Percentiles rank a stretch among this genome's conserved stretches.
Conservation (phyloP, 2,113 vertebrate species). For the Uropsilus gracilis region DNA sequence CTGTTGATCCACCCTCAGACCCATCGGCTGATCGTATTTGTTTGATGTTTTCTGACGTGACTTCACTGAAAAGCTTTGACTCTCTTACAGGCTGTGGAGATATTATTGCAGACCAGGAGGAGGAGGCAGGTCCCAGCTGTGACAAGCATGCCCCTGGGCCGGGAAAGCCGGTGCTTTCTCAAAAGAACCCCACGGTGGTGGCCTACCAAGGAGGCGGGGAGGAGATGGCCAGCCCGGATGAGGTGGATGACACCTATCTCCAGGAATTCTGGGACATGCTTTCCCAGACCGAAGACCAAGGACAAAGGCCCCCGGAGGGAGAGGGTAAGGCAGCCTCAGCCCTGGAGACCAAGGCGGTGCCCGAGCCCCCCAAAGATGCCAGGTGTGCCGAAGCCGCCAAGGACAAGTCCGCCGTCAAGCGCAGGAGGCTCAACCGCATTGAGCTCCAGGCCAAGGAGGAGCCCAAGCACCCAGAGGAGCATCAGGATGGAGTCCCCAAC, state of each 20-base stretch:
- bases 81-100: constrained; percentile 99
- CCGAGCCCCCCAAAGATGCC: constrained; percentile 87
- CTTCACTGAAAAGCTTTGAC: constrained; percentile 99
- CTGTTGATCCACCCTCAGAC: constrained; percentile 94
- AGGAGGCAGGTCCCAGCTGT: constrained; percentile 90
- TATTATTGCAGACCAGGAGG: constrained; percentile 97
- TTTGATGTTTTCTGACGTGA: constrained; percentile 97
- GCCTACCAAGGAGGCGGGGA: constrained; percentile 98
- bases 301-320: constrained; percentile 48
- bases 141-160: constrained; percentile 79
- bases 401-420: constrained; percentile 83
- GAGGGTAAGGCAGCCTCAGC: constrained; percentile 80
- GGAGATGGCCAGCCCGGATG: constrained; percentile 98
- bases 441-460: constrained; percentile 88
- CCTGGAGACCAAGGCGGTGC: constrained; percentile 80
- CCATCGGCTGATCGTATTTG: constrained; percentile 89
- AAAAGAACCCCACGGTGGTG: constrained; percentile 91
- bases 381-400: constrained; percentile 83
- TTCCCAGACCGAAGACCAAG: constrained; percentile 87
- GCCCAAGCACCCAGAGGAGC: constrained; percentile 88
- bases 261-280: constrained; percentile 98
- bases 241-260: constrained; percentile 94
- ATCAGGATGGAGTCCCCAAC: constrained; percentile 88
- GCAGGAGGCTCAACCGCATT: constrained; percentile 78
- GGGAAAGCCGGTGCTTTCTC: constrained; percentile 82